Conservation (phyloP, 2,888 invertebrate genomes). For the Drosophila planitibia region DNA sequence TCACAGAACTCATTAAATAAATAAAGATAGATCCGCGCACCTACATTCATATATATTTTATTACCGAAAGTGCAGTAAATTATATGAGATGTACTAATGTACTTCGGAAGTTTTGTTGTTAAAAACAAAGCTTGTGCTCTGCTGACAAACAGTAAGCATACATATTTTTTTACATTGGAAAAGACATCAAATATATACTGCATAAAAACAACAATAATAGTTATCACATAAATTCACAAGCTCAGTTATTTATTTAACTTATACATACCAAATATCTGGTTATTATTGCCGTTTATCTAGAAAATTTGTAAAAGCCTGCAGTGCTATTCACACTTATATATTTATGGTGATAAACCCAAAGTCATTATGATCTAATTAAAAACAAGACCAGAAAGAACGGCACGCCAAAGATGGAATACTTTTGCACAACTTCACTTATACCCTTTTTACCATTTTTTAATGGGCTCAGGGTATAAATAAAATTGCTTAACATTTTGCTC, state of each 20-base stretch:
- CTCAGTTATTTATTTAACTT: background rate
- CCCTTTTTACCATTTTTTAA: too few species aligned
- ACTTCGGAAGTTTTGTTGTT: background rate
- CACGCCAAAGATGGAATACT: background rate
- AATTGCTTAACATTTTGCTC: too few species aligned
- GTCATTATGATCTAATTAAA: background rate
- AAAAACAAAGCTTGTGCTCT: background rate
- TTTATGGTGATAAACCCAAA: background rate
- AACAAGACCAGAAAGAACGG: background rate
- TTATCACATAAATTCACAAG: background rate
- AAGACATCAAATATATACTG: too few species aligned
- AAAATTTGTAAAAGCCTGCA: background rate
- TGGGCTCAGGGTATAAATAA: too few species aligned
- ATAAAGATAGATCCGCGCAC: background rate
- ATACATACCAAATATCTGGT: background rate
- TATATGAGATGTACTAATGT: background rate
- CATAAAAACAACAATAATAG: too few species aligned
- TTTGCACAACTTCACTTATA: too few species aligned
- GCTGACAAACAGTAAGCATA: background rate
- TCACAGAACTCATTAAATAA: background rate
- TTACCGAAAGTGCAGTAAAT: background rate
- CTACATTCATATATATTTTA: background rate
- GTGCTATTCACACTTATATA: background rate
- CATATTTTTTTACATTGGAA: background rate
- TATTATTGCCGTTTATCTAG: background rate